Percentiles rank a stretch among this genome's conserved stretches.
phyloP scores from a whole-genome alignment of 2,113 vertebrate species.

The Xenus cinereus region DNA sequence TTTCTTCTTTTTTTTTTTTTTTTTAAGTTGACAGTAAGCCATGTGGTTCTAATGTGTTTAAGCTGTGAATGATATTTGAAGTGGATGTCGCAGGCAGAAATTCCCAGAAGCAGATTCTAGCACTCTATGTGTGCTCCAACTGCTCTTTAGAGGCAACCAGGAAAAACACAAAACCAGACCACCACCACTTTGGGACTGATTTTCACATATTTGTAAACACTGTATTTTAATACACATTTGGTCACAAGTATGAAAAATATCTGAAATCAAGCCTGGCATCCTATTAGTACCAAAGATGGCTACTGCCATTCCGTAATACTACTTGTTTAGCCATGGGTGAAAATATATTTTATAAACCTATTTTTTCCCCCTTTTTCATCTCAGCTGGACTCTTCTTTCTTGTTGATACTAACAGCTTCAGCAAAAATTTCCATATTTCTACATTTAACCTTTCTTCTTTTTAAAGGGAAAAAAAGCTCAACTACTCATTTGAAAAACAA shows the following conservation, averaged over 20 bases:
- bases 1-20: background rate
- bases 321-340: background rate
- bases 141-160: background rate
- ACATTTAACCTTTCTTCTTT: background rate
- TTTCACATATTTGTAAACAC: background rate
- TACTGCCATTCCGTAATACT: background rate
- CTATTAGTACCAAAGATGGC: background rate
- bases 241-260: background rate
- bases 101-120: slow-evolving; percentile 28
- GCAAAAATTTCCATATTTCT: background rate
- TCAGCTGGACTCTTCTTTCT: background rate
- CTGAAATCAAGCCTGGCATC: background rate
- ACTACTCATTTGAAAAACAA: background rate
- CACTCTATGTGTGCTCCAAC: background rate
- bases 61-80: slow-evolving; percentile 36
- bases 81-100: background rate
- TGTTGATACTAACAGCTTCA: background rate
- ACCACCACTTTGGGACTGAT: background rate
- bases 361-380: background rate
- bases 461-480: background rate
- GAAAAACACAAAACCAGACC: background rate
- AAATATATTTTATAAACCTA: background rate
- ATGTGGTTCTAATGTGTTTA: slow-evolving; percentile 53
- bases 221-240: background rate
- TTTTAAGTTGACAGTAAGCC: slow-evolving; percentile 12